Evolutionary conservation across 2,888 invertebrate genomes (phyloP), one percentile per base, ranked within the genome.

Genomic region (Macrophya annulata): DNA sequence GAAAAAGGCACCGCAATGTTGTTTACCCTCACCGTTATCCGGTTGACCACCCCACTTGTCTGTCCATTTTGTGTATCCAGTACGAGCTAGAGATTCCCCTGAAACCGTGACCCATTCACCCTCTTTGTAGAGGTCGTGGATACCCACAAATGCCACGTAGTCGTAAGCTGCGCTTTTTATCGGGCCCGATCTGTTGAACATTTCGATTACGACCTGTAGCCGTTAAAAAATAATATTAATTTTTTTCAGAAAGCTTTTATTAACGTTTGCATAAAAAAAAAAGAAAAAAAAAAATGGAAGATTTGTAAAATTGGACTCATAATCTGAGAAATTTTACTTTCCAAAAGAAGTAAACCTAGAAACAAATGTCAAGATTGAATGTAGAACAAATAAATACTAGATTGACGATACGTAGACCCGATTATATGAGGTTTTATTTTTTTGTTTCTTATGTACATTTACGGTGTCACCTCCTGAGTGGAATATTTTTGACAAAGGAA

Each of bases 41-140:
- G 92, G 92, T 85, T 91, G 92, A 6, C 62, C 62, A 40, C 81
- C 81, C 81, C 81, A 81, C 87, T 90, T 90, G 85, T 90, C 89
- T 86, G 90, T 91, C 93, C 92, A 93, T 85, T 88, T 88, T 25
- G 90, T 91, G 88, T 92, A 93, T 87, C 93, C 92, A 68, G 90
- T 91, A 88, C 91, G 93, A 86, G 89, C 89, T 37, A 83, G 17
- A 72, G 92, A 92, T 85, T 93, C 93, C 5, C 91, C 92, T 37
- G 89, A 88, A 71, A 92, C 88, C 40, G 91, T 91, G 55, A 92
- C 92, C 93, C 93, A 93, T 65, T 93, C 93, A 76, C 90, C 91
- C 88, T 92, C 91, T 79, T 87, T 88, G 87, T 91, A 93, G 55
- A 92, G 87, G 86, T 92, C 92, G 86, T 92, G 92, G 84, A 90